A percentile compares a stretch with the other conserved stretches of the same genome.
Evolutionary conservation across 1,140 invertebrate species (phyloP).

Genomic region (Lanistes nyassanus): DNA sequence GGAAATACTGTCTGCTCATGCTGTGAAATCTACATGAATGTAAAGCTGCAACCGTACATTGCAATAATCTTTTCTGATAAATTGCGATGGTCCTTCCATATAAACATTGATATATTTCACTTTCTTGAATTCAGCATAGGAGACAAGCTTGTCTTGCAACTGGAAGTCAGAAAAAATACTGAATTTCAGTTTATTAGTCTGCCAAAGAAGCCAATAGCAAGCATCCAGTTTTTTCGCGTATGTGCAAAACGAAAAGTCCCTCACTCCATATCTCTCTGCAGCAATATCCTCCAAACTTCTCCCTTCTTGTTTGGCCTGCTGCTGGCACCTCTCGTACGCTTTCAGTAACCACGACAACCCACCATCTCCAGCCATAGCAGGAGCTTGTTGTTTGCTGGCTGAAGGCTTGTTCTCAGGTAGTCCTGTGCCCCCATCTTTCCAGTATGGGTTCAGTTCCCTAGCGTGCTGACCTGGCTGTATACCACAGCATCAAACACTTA

Average conservation of each 20-base stretch:
- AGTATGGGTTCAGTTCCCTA: slow-evolving; percentile 90
- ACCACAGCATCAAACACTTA: slow-evolving; percentile 18
- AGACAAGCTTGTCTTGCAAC: no score
- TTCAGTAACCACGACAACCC: slow-evolving; percentile 72
- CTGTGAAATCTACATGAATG: no score
- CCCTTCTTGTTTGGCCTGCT: slow-evolving; percentile 72
- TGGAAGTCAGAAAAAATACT: no score
- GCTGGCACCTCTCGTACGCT: slow-evolving; percentile 71
- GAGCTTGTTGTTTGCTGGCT: slow-evolving; percentile 20
- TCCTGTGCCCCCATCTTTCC: slow-evolving; percentile 88
- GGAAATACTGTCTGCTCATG: no score
- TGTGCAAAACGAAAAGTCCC: slow-evolving; percentile 26
- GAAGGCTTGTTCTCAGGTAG: slow-evolving; percentile 70
- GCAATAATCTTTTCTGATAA: no score
- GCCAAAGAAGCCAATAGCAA: no score
- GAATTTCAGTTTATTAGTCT: neutral
- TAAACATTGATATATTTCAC: no score
- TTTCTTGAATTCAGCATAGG: no score
- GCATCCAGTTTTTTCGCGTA: neutral
- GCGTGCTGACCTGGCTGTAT: slow-evolving; percentile 76
- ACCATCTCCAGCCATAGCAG: slow-evolving; percentile 44
- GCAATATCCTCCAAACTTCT: slow-evolving; percentile 73
- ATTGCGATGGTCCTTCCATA: no score
- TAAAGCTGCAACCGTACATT: no score
- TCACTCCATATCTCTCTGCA: slow-evolving; percentile 75